Evolutionary conservation across 2,888 invertebrate species (phyloP).

Genomic region (Nephrotoma flavescens): DNA sequence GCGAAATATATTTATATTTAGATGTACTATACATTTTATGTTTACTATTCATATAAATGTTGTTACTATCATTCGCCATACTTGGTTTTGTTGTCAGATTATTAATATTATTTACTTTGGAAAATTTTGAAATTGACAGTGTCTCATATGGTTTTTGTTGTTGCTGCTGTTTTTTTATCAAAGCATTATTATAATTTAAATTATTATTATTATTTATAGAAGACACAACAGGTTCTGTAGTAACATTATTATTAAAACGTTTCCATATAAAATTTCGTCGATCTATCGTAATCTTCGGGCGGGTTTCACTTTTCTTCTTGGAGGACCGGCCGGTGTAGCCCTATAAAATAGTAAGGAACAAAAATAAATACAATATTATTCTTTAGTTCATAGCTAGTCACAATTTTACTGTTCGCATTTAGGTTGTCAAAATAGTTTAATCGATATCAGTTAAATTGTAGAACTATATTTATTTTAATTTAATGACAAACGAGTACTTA

Average conservation of each 20-base stretch:
- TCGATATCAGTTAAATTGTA: background rate
- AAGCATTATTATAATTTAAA: background rate
- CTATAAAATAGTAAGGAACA: background rate
- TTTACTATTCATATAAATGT: background rate
- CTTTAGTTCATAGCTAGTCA: background rate
- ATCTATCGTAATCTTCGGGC: constrained; percentile 28
- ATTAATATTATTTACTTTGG: background rate
- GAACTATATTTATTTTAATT: background rate
- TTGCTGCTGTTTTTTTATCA: background rate
- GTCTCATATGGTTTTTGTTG: background rate
- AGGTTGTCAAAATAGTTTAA: too few species aligned
- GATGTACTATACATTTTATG: background rate
- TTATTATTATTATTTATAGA: background rate
- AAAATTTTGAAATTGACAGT: background rate
- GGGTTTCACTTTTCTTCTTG: constrained; percentile 26
- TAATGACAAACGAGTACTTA: background rate
- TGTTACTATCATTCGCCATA: background rate
- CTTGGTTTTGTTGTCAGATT: background rate
- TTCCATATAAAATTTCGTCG: constrained; percentile 5
- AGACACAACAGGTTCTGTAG: background rate
- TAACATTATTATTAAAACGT: background rate
- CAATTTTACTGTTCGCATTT: too few species aligned
- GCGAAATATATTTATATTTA: constrained; percentile 1
- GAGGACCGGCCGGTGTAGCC: constrained; percentile 14
- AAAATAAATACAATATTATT: background rate